Conservation (phyloP, 2,888 invertebrate genomes). For the Sarcophaga variegata region DNA sequence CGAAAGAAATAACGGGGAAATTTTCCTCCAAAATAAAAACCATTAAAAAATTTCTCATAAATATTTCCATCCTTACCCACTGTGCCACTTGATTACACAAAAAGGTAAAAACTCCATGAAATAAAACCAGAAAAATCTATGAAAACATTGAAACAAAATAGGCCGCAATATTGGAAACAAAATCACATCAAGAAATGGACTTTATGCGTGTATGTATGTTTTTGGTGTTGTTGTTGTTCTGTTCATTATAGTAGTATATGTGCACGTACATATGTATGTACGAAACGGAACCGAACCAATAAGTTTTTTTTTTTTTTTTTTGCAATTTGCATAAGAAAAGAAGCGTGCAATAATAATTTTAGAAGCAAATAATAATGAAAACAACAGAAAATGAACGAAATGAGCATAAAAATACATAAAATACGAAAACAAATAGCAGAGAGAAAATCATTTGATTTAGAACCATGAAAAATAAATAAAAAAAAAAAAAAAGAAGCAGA, state of each 20-base stretch:
- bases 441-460: conserved; percentile 43
- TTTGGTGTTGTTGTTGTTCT: conserved; percentile 2
- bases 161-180: conserved; percentile 22
- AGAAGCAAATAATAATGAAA: conserved; percentile 24
- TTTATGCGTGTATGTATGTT: background rate
- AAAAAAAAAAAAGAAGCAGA: too few relatives aligned
- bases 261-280: conserved; percentile 21
- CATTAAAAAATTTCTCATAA: background rate
- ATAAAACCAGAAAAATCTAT: background rate
- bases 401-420: conserved; percentile 42
- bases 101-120: conserved; percentile 36
- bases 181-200: background rate
- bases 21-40: too few relatives aligned
- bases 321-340: background rate
- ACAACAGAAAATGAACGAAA: background rate
- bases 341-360: conserved; percentile 50
- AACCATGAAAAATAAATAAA: conserved; percentile 47
- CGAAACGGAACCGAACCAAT: background rate
- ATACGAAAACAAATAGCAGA: conserved; percentile 17
- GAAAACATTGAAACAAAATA: conserved; percentile 16
- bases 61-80: conserved; percentile 1
- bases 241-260: conserved; percentile 19
- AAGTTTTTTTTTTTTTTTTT: conserved; percentile 29
- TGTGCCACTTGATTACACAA: conserved; percentile 19
- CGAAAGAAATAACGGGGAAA: too few relatives aligned